phyloP scores from a whole-genome alignment of 2,888 invertebrate species.

The Nephrotoma guestfalica region DNA sequence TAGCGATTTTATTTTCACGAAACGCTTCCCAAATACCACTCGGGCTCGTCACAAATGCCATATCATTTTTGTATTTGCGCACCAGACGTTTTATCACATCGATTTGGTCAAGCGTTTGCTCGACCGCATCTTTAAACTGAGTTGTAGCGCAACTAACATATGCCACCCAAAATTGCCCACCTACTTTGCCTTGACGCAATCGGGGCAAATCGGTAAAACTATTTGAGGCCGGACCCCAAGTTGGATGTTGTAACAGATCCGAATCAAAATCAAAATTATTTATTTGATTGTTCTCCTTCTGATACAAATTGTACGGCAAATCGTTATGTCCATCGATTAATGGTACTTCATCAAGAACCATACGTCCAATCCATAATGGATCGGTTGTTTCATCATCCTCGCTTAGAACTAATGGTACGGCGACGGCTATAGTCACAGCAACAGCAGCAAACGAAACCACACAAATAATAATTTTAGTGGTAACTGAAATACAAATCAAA shows the following conservation, averaged over 20 bases:
- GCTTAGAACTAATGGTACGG: not conserved
- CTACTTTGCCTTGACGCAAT: slow-evolving; percentile 36
- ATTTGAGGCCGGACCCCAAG: slow-evolving; percentile 25
- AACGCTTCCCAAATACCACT: slow-evolving; percentile 33
- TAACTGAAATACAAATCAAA: not conserved
- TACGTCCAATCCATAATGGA: slow-evolving; percentile 2
- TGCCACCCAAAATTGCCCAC: slow-evolving; percentile 47
- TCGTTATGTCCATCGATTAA: slow-evolving; percentile 32
- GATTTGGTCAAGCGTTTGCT: slow-evolving; percentile 41
- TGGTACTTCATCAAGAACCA: slow-evolving; percentile 9
- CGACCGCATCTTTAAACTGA: slow-evolving; percentile 40
- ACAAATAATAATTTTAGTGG: not conserved
- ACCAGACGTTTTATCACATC: slow-evolving; percentile 43
- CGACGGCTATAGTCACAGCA: not conserved
- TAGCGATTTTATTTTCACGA: slow-evolving; percentile 36
- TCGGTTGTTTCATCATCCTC: not conserved
- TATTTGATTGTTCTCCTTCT: slow-evolving; percentile 28
- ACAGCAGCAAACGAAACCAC: not conserved
- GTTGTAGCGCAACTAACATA: slow-evolving; percentile 36
- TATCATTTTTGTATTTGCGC: slow-evolving; percentile 27
- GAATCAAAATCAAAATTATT: slow-evolving; percentile 27
- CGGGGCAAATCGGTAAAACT: slow-evolving; percentile 40
- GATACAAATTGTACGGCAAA: slow-evolving; percentile 32
- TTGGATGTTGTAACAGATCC: slow-evolving; percentile 26
- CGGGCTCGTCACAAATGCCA: slow-evolving; percentile 29